phyloP scores from a whole-genome alignment of 2,113 vertebrate genomes.

The Beaufortia kweichowensis region DNA sequence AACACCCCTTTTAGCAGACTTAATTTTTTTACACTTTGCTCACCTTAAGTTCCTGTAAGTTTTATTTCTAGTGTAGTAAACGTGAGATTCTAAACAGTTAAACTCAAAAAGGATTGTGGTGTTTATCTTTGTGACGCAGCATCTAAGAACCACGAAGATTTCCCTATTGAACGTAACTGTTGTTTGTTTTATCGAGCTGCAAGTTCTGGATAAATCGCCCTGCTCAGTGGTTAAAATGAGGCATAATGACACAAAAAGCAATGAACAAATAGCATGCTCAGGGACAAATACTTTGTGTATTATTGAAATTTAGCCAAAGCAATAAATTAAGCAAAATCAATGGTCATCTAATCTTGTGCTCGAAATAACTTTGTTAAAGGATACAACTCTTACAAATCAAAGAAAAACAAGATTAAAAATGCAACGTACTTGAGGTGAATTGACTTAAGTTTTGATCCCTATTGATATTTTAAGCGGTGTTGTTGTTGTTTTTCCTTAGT shows the following conservation, averaged over 20 bases:
- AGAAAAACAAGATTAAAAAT: constrained; percentile 77
- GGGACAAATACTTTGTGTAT: constrained; percentile 52
- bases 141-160: constrained; percentile 35
- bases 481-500: background rate
- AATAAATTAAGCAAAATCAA: constrained; percentile 75
- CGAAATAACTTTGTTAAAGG: constrained; percentile 76
- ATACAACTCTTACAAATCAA: constrained; percentile 78
- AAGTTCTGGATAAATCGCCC: constrained; percentile 37
- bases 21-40: background rate
- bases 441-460: constrained; percentile 66
- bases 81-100: no score
- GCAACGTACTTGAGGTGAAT: constrained; percentile 68
- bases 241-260: constrained; percentile 46
- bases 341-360: constrained; percentile 78
- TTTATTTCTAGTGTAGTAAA: background rate
- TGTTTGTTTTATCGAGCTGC: constrained; percentile 34
- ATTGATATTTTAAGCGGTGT: constrained; percentile 32
- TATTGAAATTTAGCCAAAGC: constrained; percentile 71
- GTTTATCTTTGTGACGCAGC: constrained; percentile 4
- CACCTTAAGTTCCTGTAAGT: constrained; percentile 16
- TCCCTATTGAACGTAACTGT: constrained; percentile 27
- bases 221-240: constrained; percentile 54
- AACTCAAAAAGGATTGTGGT: background rate
- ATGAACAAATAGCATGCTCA: constrained; percentile 53
- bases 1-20: constrained; percentile 35